Base-by-base conservation (phyloP, 2,113 vertebrate species). In the Campylomormyrus tamandua region DNA sequence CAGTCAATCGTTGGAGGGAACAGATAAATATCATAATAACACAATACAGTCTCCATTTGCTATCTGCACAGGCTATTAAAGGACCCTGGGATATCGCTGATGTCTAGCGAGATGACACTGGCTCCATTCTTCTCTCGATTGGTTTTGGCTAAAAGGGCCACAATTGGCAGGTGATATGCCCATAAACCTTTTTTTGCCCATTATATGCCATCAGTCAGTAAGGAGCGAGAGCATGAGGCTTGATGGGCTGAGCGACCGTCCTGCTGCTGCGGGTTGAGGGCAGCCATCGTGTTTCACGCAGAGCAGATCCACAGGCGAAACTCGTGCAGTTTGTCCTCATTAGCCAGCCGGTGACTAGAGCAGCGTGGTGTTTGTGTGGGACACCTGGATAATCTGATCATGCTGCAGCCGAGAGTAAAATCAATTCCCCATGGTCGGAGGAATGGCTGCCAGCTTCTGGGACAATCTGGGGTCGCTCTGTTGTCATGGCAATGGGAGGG, bases 271-370 rank as follows among this genome's bases (percentile, higher is more conserved):
- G 93, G 94, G 95, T 95, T 96, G 94, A 93, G 94, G 95, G 93
- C 93, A 92, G 95, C 94, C 94, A 93, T 96, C 95, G 95, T 94
- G 95, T 93, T 93, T 93, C 90, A 91, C 92, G 91, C 93, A 94
- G 95, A 95, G 95, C 93, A 95, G 95, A 97, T 97, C 97, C 96
- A 96, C 96, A 96, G 96, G 94, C 95, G 96, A 95, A 95, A 95
- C 95, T 94, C 90, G 95, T 96, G 97, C 96, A 95, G 95, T 98
- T 97, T 97, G 97, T 98, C 96, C 97, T 98, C 97, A 97, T 98
- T 98, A 98, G 96, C 93, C 95, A 92, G 84, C 94, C 95, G 96
- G 96, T 95, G 96, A 97, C 97, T 95, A 96, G 93, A 93, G 96
- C 97, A 97, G 96, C 95, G 95, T 96, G 96, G 95, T 95, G 93